Evolutionary conservation across 2,888 invertebrate species (phyloP), one percentile per base, ranked within the genome.

Genomic region (Amphipoea oculea): DNA sequence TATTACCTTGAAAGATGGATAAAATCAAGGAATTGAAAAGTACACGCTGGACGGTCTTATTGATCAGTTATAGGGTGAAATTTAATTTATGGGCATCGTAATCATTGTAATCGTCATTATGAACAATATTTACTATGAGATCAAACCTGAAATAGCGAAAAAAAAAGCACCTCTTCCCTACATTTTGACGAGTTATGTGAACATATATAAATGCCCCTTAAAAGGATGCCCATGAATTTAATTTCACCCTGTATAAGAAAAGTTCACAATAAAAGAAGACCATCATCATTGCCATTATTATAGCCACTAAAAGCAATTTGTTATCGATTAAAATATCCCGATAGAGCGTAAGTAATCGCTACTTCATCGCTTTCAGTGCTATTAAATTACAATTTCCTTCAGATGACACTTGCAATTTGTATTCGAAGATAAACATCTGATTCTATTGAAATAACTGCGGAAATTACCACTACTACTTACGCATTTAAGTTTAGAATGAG

Each of bases 301-400:
- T 76, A 78, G n/a, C 5, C 54, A 72, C 40, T 67, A 60, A 66
- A 63, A 48, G 69, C 86, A 67, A 86, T 82, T 74, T 60, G 66
- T 86, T 86, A 85, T 70, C 83, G 77, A 83, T 86, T 85, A 68
- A 76, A 83, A 85, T 75, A 86, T 78, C 62, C 57, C 60, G 76
- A 86, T 75, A 80, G 75, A 65, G 68, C 70, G 73, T 79, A 77
- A 79, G 71, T 86, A 80, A 86, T 84, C 72, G 75, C 67, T 76
- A 57, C 69, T 77, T 76, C 76, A 86, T 83, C 76, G 83, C 79
- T 63, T 75, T 63, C 51, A 65, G 68, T 70, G 68, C 60, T 80
- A 83, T 83, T 85, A 85, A 85, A 85, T 86, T 83, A 85, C 73
- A 73, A 74, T 86, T 86, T 80, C 84, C 86, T 80, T 83, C 68